Evolutionary conservation across 2,113 vertebrate species (phyloP), one percentile per base, ranked within the genome.

Genomic region (Antennarius striatus): DNA sequence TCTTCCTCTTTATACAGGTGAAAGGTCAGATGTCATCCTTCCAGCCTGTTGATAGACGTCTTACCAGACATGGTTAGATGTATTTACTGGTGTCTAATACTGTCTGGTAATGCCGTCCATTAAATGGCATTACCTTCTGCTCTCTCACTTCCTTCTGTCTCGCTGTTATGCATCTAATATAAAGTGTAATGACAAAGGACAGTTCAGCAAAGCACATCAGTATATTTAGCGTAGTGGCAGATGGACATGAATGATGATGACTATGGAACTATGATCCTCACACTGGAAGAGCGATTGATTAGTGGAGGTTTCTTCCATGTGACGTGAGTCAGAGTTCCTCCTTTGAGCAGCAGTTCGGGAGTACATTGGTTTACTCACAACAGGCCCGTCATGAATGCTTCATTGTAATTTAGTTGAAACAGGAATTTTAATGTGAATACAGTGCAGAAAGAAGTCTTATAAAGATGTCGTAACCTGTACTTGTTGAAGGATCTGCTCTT

Each of bases 31-130:
- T 58, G 85, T 86, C 79, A 62, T 64, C 71, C 81, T 87, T 82
- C 71, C 76, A 79, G 94, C 95, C 94, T 92, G 94, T 89, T 58
- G 94, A 97, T 96, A 91, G 94, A 88, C 82, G 96, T 96, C 95
- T 98, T 99, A 98, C 97, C 97, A 98, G 96, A 94, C 97, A 98
- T 76, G 91, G 94, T 98, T 98, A 98, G 96, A 98, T 96, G 92
- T 98, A 89, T 86, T 86, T 92, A 90, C 55, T 85, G 82, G 67
- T 92, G 95, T 98, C 97, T 98, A 99, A 99, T 99, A 98, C 97
- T 99, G 97, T 95, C 97, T 98, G 97, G 96, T 98, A 98, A 99
- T 96, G 96, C 97, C 96, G 93, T 95, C 92, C 90, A 94, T 97
- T 85, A 87, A 94, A 90, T 12, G 62, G 92, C 86, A 93, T 92